Conservation (phyloP, 1,140 invertebrate genomes). For the Scaptomyza montana region DNA sequence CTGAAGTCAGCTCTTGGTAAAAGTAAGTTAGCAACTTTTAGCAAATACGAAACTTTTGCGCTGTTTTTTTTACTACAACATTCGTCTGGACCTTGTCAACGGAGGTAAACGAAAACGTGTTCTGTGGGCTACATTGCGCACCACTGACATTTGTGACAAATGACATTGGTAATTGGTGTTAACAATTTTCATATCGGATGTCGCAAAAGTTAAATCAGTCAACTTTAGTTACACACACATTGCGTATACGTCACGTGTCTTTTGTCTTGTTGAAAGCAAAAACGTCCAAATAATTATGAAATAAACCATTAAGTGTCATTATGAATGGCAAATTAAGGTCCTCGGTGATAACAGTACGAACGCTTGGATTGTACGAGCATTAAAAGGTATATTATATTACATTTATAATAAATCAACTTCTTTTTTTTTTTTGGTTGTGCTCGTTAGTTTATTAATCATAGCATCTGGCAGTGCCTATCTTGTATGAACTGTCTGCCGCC, state of each 20-base stretch:
- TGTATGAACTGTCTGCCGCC: background rate
- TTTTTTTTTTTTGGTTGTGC: background rate
- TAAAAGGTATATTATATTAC: no score
- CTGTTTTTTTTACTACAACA: background rate
- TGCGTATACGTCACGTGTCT: conserved; percentile 5
- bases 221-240: background rate
- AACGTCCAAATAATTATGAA: conserved; percentile 34
- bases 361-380: no score
- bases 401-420: no score
- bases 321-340: conserved; percentile 16
- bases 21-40: conserved; percentile 27
- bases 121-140: background rate
- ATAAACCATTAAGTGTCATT: conserved; percentile 30
- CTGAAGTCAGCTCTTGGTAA: conserved; percentile 7
- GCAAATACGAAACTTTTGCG: conserved; percentile 23
- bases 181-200: conserved; percentile 54
- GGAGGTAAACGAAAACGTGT: conserved; percentile 11
- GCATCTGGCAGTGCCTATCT: no score
- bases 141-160: conserved; percentile 52
- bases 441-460: no score
- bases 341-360: conserved; percentile 1
- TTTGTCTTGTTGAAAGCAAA: background rate
- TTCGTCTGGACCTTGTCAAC: conserved; percentile 38
- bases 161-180: conserved; percentile 67
- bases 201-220: background rate